A percentile compares a stretch with the other conserved stretches of the same genome.
Conservation (phyloP, 2,113 vertebrate genomes). For the Lonchura striata region DNA sequence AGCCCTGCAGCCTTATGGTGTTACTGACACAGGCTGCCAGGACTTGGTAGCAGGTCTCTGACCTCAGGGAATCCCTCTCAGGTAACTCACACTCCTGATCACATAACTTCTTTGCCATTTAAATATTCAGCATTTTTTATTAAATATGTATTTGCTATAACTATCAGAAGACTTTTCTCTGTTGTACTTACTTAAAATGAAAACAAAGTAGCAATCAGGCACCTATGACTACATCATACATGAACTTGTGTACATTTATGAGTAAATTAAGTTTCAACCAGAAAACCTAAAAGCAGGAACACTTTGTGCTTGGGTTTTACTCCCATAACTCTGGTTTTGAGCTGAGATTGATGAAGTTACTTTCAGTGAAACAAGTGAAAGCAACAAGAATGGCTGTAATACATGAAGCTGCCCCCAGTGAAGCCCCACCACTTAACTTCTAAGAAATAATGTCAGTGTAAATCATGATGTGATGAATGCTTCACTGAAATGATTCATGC, state of each 20-base stretch:
- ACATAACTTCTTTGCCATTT: neutral
- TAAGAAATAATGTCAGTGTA: conserved; percentile 53
- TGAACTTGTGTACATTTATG: neutral
- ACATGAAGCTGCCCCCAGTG: neutral
- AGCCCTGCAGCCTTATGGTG: neutral
- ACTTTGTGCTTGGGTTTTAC: neutral
- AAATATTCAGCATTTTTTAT: neutral
- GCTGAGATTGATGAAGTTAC: neutral
- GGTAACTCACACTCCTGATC: neutral
- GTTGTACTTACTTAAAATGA: neutral
- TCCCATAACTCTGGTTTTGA: neutral
- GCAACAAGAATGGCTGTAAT: neutral
- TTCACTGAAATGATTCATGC: conserved; percentile 64
- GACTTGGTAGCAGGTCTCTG: neutral
- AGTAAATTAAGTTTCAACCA: neutral
- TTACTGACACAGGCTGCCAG: neutral
- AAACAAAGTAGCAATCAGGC: neutral
- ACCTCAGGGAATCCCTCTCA: neutral
- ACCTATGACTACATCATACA: neutral
- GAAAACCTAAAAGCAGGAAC: neutral
- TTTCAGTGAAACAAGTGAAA: neutral
- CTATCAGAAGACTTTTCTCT: neutral
- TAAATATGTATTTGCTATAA: neutral
- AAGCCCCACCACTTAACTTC: conserved; percentile 30
- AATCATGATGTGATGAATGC: conserved; percentile 42